Conservation (phyloP, 2,797 vertebrate species). For the Cyprinella venusta region DNA sequence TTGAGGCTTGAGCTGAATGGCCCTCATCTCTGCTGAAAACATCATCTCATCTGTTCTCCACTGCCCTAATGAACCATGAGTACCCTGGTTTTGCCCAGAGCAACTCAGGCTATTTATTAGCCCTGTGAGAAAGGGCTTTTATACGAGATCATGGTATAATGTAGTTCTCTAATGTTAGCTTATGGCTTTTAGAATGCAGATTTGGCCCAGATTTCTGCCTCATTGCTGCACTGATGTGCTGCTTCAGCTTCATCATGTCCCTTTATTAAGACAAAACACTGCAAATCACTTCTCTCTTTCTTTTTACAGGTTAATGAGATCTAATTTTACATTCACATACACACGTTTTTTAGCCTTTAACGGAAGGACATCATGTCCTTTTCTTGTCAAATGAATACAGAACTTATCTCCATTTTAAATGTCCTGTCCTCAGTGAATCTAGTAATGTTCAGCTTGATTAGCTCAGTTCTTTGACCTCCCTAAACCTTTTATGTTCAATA, state of each 20-base stretch:
- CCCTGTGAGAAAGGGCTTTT: slow-evolving; percentile 24
- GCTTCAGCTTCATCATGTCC: neutral
- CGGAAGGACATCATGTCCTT: neutral
- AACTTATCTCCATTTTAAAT: neutral
- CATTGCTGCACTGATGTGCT: slow-evolving; percentile 6
- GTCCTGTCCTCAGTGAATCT: neutral
- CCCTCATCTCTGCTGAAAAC: neutral
- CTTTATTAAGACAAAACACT: slow-evolving; percentile 23
- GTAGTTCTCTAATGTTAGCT: slow-evolving; percentile 25
- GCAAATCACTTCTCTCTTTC: slow-evolving; percentile 10
- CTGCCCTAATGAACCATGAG: slow-evolving; percentile 22
- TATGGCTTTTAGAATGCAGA: neutral
- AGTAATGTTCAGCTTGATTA: neutral
- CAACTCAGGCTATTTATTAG: slow-evolving; percentile 31
- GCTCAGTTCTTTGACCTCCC: slow-evolving; percentile 2
- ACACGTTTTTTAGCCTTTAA: neutral
- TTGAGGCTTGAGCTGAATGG: neutral
- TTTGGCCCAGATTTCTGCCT: neutral
- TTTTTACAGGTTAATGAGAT: slow-evolving; percentile 18
- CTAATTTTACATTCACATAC: neutral
- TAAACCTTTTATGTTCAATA: slow-evolving; percentile 13
- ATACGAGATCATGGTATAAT: slow-evolving; percentile 23
- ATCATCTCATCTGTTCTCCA: neutral
- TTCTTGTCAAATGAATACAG: neutral
- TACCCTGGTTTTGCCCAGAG: slow-evolving; percentile 4